Evolutionary conservation across 1,140 invertebrate genomes (phyloP).

Genomic region (Rhizoglyphus robini): DNA sequence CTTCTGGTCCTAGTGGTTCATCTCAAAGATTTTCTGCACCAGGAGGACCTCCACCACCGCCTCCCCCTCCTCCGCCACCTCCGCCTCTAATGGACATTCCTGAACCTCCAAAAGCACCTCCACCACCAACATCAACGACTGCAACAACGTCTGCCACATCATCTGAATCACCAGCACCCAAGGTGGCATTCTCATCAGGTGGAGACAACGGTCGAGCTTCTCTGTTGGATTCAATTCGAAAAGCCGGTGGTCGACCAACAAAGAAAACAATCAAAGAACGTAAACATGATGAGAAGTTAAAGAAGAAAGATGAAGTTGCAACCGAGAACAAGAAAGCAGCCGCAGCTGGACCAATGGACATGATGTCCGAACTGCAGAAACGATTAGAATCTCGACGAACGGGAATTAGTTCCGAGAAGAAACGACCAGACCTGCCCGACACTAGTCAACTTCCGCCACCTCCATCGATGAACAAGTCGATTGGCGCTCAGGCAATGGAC

Average conservation of each 20-base stretch:
- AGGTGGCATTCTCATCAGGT: background rate
- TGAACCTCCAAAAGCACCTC: background rate
- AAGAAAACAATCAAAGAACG: constrained; percentile 16
- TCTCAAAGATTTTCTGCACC: background rate
- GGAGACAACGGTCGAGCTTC: background rate
- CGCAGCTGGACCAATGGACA: background rate
- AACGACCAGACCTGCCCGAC: background rate
- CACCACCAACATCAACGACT: background rate
- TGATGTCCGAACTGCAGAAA: constrained; percentile 6
- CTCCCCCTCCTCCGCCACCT: constrained; percentile 10
- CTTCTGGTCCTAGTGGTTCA: background rate
- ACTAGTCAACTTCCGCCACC: background rate
- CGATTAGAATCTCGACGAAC: constrained; percentile 3
- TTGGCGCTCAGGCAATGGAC: constrained; percentile 7
- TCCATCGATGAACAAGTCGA: background rate
- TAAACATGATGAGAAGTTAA: constrained; percentile 11
- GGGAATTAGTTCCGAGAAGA: background rate
- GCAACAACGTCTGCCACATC: background rate
- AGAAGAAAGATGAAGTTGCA: constrained; percentile 1
- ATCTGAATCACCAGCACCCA: background rate
- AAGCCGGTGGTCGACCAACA: background rate
- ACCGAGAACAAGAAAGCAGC: background rate
- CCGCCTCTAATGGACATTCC: background rate
- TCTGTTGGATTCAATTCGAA: constrained; percentile 5
- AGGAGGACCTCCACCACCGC: constrained; percentile 4